Evolutionary conservation across 2,113 vertebrate species (phyloP).

Genomic region (Aspiorhynchus laticeps): DNA sequence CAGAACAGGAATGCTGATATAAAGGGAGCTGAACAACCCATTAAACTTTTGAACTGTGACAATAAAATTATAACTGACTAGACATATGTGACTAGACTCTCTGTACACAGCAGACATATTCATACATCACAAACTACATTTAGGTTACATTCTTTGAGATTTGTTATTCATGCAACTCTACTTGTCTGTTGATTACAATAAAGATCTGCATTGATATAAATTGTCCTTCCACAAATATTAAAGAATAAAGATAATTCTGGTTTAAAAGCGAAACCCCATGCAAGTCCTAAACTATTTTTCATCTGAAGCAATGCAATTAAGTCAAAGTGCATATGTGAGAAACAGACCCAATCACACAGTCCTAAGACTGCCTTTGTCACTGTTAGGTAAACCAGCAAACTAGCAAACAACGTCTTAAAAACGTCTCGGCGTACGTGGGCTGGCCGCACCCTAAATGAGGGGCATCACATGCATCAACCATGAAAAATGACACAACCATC

Average conservation of each 20-base stretch:
- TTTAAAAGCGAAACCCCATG: background rate
- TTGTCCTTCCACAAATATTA: background rate
- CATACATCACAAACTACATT: background rate
- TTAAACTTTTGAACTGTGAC: conserved; percentile 11
- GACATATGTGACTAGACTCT: conserved; percentile 1
- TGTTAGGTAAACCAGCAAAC: conserved; percentile 13
- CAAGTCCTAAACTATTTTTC: background rate
- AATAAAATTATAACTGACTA: background rate
- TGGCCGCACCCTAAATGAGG: conserved; percentile 20
- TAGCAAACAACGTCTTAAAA: background rate
- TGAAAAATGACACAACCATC: conserved; percentile 21
- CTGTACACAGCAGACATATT: background rate
- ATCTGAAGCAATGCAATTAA: background rate
- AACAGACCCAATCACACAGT: background rate
- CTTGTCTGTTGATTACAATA: conserved; percentile 2
- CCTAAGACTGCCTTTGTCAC: background rate
- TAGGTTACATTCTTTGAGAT: background rate
- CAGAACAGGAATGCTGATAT: background rate
- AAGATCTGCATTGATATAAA: background rate
- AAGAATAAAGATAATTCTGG: background rate
- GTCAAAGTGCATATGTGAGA: background rate
- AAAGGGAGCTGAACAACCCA: background rate
- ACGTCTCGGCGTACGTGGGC: background rate
- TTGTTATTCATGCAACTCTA: background rate
- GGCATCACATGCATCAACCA: conserved; percentile 41